Evolutionary conservation across 1,140 invertebrate species (phyloP).

Genomic region (Ladona fulva): DNA sequence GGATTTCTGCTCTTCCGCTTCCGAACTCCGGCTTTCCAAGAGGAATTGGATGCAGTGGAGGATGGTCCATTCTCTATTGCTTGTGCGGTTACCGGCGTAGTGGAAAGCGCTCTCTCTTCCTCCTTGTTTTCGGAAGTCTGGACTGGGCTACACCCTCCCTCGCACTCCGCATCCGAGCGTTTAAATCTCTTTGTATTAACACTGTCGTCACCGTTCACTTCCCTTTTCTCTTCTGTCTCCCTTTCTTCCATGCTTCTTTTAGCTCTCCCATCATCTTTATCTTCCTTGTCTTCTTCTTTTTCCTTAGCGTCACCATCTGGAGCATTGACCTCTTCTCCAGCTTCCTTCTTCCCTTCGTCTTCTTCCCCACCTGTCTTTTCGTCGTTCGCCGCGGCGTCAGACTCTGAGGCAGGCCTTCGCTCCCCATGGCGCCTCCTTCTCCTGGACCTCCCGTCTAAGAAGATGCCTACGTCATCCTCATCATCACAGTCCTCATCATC

Average conservation of each 20-base stretch:
- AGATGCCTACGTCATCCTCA: slow-evolving; percentile 51
- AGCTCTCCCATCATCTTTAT: slow-evolving; percentile 40
- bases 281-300: slow-evolving; percentile 40
- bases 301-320: slow-evolving; percentile 34
- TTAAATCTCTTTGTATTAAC: background rate
- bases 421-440: slow-evolving; percentile 54
- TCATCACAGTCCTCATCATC: slow-evolving; percentile 45
- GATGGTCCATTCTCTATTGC: background rate
- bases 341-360: slow-evolving; percentile 29
- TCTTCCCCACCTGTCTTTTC: slow-evolving; percentile 29
- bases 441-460: slow-evolving; percentile 49
- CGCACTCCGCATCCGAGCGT: background rate
- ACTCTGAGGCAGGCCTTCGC: slow-evolving; percentile 37
- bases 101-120: slow-evolving; percentile 35
- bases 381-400: slow-evolving; percentile 20
- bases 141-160: background rate
- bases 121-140: slow-evolving; percentile 31
- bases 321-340: slow-evolving; percentile 29
- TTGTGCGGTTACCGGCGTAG: slow-evolving; percentile 33
- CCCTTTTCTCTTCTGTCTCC: background rate
- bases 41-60: slow-evolving; percentile 24
- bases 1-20: slow-evolving; percentile 91
- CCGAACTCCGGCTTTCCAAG: slow-evolving; percentile 32
- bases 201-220: background rate
- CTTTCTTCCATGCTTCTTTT: background rate